A percentile compares a stretch with the other conserved stretches of the same genome.
Conservation (phyloP, 1,140 invertebrate species). For the Sitophilus oryzae region DNA sequence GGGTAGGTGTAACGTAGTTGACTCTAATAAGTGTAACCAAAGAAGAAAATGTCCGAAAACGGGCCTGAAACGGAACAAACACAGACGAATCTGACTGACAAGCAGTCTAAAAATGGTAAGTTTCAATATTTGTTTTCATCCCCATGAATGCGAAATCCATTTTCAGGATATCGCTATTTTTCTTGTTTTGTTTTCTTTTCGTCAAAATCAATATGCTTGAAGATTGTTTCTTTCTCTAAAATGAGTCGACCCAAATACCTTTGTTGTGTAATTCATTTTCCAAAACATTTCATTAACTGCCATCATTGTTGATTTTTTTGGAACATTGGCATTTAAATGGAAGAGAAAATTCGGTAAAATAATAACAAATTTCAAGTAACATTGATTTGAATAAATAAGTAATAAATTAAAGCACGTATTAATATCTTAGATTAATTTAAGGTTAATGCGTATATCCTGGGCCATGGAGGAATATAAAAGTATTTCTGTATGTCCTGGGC, state of each 20-base stretch:
- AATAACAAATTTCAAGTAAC: too few species aligned
- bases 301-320: too few species aligned
- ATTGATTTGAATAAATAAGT: too few species aligned
- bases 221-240: neutral
- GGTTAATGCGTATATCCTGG: too few species aligned
- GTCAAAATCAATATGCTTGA: constrained; percentile 13
- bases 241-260: constrained; percentile 20
- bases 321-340: too few species aligned
- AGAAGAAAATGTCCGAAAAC: constrained; percentile 33
- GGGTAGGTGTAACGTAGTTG: constrained; percentile 26
- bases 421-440: too few species aligned
- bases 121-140: constrained; percentile 10
- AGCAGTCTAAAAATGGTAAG: constrained; percentile 29
- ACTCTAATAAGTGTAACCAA: constrained; percentile 30
- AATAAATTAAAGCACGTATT: too few species aligned
- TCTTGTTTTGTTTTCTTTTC: neutral
- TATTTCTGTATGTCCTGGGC: too few species aligned
- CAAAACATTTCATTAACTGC: neutral
- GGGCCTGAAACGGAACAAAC: constrained; percentile 25
- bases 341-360: too few species aligned
- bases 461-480: too few species aligned
- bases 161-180: too few species aligned
- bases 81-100: constrained; percentile 23
- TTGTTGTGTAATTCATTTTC: constrained; percentile 19
- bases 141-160: too few species aligned